phyloP scores from a whole-genome alignment of 2,888 invertebrate species.

The Monochamus alternatus region DNA sequence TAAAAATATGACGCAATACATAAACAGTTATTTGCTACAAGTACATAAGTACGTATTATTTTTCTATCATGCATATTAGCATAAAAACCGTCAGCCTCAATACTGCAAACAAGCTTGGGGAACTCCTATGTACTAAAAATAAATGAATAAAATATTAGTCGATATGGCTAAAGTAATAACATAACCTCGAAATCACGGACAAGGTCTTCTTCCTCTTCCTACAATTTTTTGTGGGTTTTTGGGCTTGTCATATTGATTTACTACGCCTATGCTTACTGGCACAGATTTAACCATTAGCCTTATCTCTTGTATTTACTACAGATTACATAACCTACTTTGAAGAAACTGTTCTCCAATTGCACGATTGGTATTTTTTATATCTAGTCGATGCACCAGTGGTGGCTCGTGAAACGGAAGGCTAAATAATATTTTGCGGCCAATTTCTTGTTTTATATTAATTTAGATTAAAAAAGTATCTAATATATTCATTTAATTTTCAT shows the following conservation, averaged over 20 bases:
- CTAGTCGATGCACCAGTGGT: no score
- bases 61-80: no score
- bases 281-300: constrained; percentile 49
- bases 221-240: constrained; percentile 28
- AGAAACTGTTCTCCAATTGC: constrained; percentile 19
- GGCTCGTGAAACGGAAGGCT: no score
- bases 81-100: no score
- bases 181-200: constrained; percentile 19
- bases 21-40: background rate
- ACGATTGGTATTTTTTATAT: constrained; percentile 16
- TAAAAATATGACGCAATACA: background rate
- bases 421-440: no score
- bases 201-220: constrained; percentile 34
- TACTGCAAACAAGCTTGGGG: no score
- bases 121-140: background rate
- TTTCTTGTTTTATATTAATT: no score
- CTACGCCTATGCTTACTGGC: constrained; percentile 35
- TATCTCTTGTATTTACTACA: constrained; percentile 51
- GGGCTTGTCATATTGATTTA: constrained; percentile 24
- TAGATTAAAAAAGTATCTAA: no score
- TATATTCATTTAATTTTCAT: no score
- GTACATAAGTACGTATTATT: background rate
- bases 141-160: constrained; percentile 12
- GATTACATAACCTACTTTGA: constrained; percentile 55
- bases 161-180: constrained; percentile 4